Evolutionary conservation across 2,888 invertebrate genomes (phyloP).

Genomic region (Muschampia plurimacula): DNA sequence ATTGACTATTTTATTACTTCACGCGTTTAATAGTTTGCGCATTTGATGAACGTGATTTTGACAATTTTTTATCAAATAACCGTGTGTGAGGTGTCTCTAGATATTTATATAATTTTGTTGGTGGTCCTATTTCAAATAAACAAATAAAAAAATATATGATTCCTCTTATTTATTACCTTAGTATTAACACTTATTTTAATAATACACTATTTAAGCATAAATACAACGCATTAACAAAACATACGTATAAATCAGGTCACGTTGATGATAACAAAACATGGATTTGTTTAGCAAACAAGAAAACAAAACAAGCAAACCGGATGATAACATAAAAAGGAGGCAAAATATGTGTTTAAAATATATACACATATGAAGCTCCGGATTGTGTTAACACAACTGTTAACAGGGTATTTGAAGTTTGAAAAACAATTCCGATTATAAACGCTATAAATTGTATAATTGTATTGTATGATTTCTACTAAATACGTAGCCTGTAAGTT

Average conservation of each 20-base stretch:
- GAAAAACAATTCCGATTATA: not conserved
- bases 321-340: not conserved
- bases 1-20: too few species aligned
- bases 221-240: conserved; percentile 52
- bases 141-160: conserved; percentile 53
- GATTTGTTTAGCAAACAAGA: conserved; percentile 11
- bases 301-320: not conserved
- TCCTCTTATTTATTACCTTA: conserved; percentile 83
- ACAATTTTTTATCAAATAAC: too few species aligned
- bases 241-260: conserved; percentile 60
- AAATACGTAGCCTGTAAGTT: not conserved
- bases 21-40: too few species aligned
- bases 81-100: too few species aligned
- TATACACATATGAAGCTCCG: too few species aligned
- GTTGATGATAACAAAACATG: conserved; percentile 45
- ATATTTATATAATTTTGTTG: too few species aligned
- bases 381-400: too few species aligned
- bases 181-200: conserved; percentile 68
- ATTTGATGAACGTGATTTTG: too few species aligned
- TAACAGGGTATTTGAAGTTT: not conserved
- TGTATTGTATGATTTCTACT: not conserved
- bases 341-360: too few species aligned
- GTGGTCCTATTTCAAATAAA: conserved; percentile 1
- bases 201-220: conserved; percentile 56
- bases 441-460: conserved; percentile 6